Evolutionary conservation across 2,113 vertebrate species (phyloP), one percentile per base, ranked within the genome.

Genomic region (Odontophorus gujanensis): DNA sequence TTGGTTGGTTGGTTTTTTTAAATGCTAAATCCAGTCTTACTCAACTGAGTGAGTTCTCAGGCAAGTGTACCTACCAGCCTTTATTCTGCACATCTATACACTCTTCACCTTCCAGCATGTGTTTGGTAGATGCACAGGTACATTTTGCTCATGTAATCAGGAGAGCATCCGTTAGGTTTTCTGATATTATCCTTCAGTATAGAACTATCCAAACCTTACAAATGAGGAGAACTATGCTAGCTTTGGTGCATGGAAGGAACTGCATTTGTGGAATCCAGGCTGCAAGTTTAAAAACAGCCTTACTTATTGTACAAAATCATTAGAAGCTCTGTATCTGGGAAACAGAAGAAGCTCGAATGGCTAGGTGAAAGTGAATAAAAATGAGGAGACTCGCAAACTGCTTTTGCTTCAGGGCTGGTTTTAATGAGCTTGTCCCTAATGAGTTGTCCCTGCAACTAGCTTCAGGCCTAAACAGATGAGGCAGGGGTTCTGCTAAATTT

Each of bases 371-470:
- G 96, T 96, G 97, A 98, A 98, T 98, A 97, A 97, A 97, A 98
- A 98, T 97, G 96, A 98, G 97, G 96, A 97, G 96, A 89, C 95
- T 98, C 55, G 36, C 97, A 98, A 98, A 98, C 98, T 97, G 97
- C 98, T 98, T 98, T 98, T 96, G 98, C 98, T 98, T 95, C 97
- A 97, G 98, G 98, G 98, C 98, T 98, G 97, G 98, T 98, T 98
- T 98, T 98, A 98, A 98, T 98, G 98, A 98, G 98, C 97, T 97
- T 98, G 98, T 98, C 98, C 98, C 98, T 98, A 98, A 98, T 98
- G 98, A 98, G 97, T 98, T 98, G 98, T 98, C 98, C 98, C 98
- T 98, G 98, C 97, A 98, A 98, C 98, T 98, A 97, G 98, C 98
- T 98, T 98, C 97, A 98, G 98, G 98, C 98, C 98, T 98, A 98